Conservation (phyloP, 2,888 invertebrate species). For the Pseudoips prasinana region DNA sequence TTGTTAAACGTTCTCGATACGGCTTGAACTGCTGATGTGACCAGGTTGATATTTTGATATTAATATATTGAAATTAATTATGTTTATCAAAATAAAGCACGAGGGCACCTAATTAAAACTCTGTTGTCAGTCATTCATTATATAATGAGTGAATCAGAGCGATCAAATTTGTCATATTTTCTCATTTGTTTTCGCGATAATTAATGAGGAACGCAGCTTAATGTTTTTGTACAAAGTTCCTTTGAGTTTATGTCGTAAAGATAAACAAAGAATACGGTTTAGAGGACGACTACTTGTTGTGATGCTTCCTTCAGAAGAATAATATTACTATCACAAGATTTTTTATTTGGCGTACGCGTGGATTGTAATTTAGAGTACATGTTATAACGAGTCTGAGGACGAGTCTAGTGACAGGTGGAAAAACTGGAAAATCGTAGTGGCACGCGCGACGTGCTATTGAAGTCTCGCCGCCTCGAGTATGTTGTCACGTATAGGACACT, state of each 20-base stretch:
- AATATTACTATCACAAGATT: constrained; percentile 29
- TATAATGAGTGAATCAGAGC: constrained; percentile 49
- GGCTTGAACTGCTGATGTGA: constrained; percentile 39
- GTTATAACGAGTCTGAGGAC: constrained; percentile 29
- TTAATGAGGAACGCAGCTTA: constrained; percentile 35
- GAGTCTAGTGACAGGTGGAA: constrained; percentile 38
- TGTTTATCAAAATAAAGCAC: constrained; percentile 36
- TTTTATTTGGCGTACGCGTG: constrained; percentile 31
- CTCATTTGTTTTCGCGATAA: constrained; percentile 46
- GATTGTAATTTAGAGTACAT: constrained; percentile 27
- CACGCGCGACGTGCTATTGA: constrained; percentile 53
- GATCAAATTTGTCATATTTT: constrained; percentile 58
- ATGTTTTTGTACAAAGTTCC: constrained; percentile 41
- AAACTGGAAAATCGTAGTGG: constrained; percentile 51
- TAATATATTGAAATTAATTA: constrained; percentile 65
- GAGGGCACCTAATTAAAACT: constrained; percentile 49
- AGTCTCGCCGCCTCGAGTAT: constrained; percentile 45
- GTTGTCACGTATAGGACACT: constrained; percentile 59
- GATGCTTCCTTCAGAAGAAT: constrained; percentile 31
- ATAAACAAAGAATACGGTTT: constrained; percentile 27
- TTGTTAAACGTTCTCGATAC: constrained; percentile 47
- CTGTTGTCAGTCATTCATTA: constrained; percentile 52
- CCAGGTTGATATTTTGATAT: constrained; percentile 54
- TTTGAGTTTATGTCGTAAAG: constrained; percentile 35
- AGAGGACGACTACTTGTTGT: constrained; percentile 30